A percentile compares a stretch with the other conserved stretches of the same genome.
These are phyloP conservation scores for Stenopsyche tienmushanensis DNA, from an alignment of 1,140 invertebrate species.

Conservation along the genomic window DNA sequence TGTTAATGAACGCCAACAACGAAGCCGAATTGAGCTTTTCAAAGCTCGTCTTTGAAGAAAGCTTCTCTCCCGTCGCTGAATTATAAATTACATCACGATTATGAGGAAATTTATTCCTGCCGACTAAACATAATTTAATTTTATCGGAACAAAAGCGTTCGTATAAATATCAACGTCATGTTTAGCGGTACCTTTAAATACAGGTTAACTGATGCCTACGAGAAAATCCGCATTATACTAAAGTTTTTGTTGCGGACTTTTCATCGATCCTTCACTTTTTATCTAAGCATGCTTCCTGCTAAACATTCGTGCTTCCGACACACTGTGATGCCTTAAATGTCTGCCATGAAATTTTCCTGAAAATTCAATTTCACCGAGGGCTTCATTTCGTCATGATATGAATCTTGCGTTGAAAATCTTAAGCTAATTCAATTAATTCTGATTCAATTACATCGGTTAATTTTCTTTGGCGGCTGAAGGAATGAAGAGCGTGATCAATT, in stretches of 20 bases:
- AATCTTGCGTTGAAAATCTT: background rate
- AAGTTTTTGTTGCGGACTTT: background rate
- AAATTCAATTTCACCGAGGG: background rate
- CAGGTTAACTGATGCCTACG: background rate
- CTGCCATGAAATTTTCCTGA: background rate
- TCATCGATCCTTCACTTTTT: background rate
- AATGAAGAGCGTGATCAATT: too few relatives aligned
- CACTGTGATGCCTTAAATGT: background rate
- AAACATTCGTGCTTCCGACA: background rate
- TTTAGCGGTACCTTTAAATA: background rate
- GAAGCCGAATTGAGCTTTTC: too few relatives aligned
- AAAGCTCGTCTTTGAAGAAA: too few relatives aligned
- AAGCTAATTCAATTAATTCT: background rate
- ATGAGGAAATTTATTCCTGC: background rate
- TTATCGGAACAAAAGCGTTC: background rate
- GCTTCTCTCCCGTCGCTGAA: background rate
- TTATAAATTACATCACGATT: background rate
- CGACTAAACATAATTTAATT: background rate
- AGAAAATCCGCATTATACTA: background rate
- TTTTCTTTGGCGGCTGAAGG: too few relatives aligned
- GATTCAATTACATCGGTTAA: background rate
- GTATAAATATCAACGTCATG: background rate
- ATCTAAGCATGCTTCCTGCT: background rate
- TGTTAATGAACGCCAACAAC: too few relatives aligned
- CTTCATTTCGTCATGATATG: background rate